These are phyloP conservation scores for Scrobipalpa atriplicella DNA, from an alignment of 2,888 invertebrate species.

Conservation along the genomic window DNA sequence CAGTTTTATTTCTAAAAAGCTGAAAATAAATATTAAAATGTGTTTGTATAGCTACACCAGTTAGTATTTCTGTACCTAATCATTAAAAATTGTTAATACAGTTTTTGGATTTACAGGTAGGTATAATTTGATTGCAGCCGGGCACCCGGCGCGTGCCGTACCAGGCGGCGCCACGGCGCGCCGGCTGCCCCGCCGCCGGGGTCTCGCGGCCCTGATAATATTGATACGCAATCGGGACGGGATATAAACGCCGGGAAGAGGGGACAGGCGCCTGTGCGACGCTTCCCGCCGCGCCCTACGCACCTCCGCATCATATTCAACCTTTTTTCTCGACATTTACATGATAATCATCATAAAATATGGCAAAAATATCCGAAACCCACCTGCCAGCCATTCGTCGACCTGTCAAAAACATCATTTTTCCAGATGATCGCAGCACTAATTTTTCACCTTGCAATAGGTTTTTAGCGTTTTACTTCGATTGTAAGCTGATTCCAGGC, in stretches of 20 bases:
- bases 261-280: slow-evolving; percentile 52
- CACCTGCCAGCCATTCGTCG: slow-evolving; percentile 75
- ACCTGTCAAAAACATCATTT: slow-evolving; percentile 71
- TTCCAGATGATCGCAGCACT: slow-evolving; percentile 32
- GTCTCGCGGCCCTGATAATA: slow-evolving; percentile 57
- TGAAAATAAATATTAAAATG: not conserved
- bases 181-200: slow-evolving; percentile 50
- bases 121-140: slow-evolving; percentile 36
- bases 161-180: slow-evolving; percentile 61
- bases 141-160: slow-evolving; percentile 56
- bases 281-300: slow-evolving; percentile 41
- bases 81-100: slow-evolving; percentile 29
- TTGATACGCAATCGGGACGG: slow-evolving; percentile 56
- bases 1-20: too few relatives aligned
- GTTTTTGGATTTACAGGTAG: slow-evolving; percentile 44
- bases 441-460: slow-evolving; percentile 26
- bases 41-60: not conserved
- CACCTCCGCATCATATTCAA: slow-evolving; percentile 38
- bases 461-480: not conserved
- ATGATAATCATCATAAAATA: slow-evolving; percentile 21
- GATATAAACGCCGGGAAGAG: slow-evolving; percentile 50
- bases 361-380: slow-evolving; percentile 43
- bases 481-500: not conserved
- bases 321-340: slow-evolving; percentile 17
- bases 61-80: not conserved